Percentiles rank a stretch among this genome's conserved stretches.
phyloP scores from a whole-genome alignment of 2,113 vertebrate genomes.

The Antechinus flavipes region DNA sequence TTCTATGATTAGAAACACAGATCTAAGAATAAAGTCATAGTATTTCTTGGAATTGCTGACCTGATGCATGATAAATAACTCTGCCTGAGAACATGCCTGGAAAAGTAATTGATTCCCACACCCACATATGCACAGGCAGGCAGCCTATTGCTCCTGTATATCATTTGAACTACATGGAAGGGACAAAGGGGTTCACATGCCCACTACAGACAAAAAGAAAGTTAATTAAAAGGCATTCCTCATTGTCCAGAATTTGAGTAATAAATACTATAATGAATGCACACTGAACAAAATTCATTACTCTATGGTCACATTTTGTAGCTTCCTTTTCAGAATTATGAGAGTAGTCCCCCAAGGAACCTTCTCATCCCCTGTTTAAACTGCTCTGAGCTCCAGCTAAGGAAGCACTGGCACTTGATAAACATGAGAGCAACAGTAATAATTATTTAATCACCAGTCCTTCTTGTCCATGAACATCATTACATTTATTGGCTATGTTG shows the following conservation, averaged over 20 bases:
- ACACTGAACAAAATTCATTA: conserved; percentile 40
- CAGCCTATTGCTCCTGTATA: conserved; percentile 56
- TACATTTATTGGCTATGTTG: not conserved
- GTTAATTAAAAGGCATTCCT: conserved; percentile 77
- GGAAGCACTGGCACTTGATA: not conserved
- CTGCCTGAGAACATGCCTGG: conserved; percentile 46
- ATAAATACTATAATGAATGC: conserved; percentile 51
- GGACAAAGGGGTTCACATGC: conserved; percentile 50
- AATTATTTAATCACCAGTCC: conserved; percentile 43
- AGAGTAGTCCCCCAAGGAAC: conserved; percentile 25
- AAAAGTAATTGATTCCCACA: conserved; percentile 52
- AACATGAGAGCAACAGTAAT: not conserved
- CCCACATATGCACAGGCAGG: not conserved
- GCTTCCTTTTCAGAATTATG: conserved; percentile 42
- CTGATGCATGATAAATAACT: conserved; percentile 55
- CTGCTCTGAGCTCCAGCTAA: not conserved
- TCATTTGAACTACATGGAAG: conserved; percentile 43
- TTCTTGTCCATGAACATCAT: conserved; percentile 19
- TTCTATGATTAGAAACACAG: conserved; percentile 47
- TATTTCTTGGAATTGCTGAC: conserved; percentile 58
- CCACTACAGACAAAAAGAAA: conserved; percentile 61
- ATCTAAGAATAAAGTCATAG: conserved; percentile 20
- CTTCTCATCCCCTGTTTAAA: not conserved
- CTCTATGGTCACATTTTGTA: conserved; percentile 43
- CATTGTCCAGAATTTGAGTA: conserved; percentile 65